Base-by-base conservation (phyloP, 2,797 vertebrate genomes). In the Pangasius krempfi region DNA sequence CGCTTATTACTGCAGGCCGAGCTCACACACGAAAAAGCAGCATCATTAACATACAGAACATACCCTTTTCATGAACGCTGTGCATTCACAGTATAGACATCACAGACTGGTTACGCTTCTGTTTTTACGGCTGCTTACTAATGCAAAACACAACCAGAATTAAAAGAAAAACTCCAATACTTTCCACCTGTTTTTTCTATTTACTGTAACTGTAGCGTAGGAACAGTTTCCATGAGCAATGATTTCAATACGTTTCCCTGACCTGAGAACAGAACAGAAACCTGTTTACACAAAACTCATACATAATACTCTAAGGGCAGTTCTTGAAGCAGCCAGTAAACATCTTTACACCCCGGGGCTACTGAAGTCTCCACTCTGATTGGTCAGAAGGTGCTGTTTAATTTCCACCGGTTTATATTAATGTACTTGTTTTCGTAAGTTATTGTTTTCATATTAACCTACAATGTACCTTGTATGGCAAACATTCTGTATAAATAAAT, bases 1-100 rank as follows among this genome's bases (percentile, higher is more conserved):
- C 93, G 76, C 84, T 95, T 92, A 96, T 96, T 96, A 96, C 93
- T 91, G 62, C 85, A 84, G 89, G 78, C 85, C 68, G n/a, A 82
- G 70, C 86, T 62, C 84, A n/a, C 85, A 72, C 88, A 40, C 72
- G 37, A 40, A 60, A 85, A 84, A 27, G 75, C 79, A 85, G 72
- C 58, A 90, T 85, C 60, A 88, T 87, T 81, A 87, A 84, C 75
- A 87, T 86, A 80, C 52, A 88, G 87, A 84, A 66, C 84, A 86
- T 82, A 30, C 30, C 10, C 64, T 86, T 86, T 56, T 47, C 66
- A 89, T 58, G 52, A 72, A 80, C 25, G n/a, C 54, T 80, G 47
- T 85, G 56, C 73, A 85, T 56, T 66, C 60, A 68, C 60, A 5
- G 33, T 83, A 62, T 54, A 56, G 76, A 87, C 25, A 37, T 81